Percentiles rank a stretch among this genome's conserved stretches.
phyloP scores from a whole-genome alignment of 2,113 vertebrate species.

The Forbesichthys papilliferus region DNA sequence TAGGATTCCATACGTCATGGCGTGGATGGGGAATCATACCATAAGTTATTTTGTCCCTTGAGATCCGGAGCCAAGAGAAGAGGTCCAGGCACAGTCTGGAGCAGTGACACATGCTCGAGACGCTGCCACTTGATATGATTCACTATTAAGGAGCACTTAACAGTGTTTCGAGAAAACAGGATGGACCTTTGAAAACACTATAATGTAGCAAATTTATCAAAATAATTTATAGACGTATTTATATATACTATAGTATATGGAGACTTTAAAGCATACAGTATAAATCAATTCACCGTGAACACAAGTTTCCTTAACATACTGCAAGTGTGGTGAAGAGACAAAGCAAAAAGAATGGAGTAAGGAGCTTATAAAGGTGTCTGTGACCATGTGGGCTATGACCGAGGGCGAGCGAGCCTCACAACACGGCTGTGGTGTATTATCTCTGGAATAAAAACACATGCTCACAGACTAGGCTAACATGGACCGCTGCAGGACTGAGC shows the following conservation, averaged over 20 bases:
- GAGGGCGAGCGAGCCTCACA: constrained; percentile 57
- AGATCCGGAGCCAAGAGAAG: constrained; percentile 44
- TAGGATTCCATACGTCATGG: constrained; percentile 58
- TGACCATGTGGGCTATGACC: constrained; percentile 45
- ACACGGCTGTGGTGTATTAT: constrained; percentile 61
- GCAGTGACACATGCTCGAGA: constrained; percentile 51
- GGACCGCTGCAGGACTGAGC: constrained; percentile 37
- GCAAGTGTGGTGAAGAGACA: constrained; percentile 41
- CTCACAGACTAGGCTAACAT: constrained; percentile 76
- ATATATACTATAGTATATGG: constrained; percentile 23
- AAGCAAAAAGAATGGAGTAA: constrained; percentile 46
- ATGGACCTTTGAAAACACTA: constrained; percentile 70
- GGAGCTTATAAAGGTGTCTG: constrained; percentile 48
- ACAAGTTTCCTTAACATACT: constrained; percentile 32
- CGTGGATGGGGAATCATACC: constrained; percentile 48
- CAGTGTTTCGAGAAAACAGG: constrained; percentile 67
- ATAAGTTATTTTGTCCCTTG: constrained; percentile 52
- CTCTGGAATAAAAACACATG: constrained; percentile 76
- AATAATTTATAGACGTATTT: constrained; percentile 43
- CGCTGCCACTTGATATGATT: constrained; percentile 61
- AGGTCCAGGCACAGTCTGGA: constrained; percentile 34
- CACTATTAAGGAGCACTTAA: constrained; percentile 78
- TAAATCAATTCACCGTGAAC: constrained; percentile 56
- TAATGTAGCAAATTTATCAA: constrained; percentile 73
- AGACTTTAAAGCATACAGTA: constrained; percentile 64